Evolutionary conservation across 2,888 invertebrate genomes (phyloP).

Genomic region (Lepeophtheirus nordmannii): DNA sequence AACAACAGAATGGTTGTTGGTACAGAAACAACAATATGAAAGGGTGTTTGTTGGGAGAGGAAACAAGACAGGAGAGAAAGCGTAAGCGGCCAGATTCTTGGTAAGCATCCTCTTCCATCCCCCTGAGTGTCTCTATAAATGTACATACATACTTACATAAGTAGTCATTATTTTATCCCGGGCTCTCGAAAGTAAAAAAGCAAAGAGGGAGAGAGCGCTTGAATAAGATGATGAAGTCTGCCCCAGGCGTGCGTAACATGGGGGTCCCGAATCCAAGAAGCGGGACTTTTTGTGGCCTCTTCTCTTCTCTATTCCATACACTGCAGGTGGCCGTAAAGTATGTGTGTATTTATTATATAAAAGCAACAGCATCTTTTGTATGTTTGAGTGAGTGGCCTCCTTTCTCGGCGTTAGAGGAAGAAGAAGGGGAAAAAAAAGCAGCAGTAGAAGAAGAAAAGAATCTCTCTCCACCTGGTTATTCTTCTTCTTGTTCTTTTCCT

Average conservation of each 20-base stretch:
- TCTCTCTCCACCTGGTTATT: slow-evolving; percentile 6
- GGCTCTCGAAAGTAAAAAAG: background rate
- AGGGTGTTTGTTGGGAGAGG: background rate
- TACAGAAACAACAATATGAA: too few relatives aligned
- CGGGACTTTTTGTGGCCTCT: slow-evolving; percentile 6
- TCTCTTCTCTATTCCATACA: background rate
- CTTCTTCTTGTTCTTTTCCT: too few relatives aligned
- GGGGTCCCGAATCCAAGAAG: background rate
- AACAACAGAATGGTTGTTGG: too few relatives aligned
- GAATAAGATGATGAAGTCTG: background rate
- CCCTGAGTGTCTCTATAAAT: background rate
- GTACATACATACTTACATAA: background rate
- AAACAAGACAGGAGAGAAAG: background rate
- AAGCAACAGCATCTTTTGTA: slow-evolving; percentile 2
- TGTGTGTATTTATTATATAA: background rate
- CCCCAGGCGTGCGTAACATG: slow-evolving; percentile 5
- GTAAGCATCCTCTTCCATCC: background rate
- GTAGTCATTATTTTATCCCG: background rate
- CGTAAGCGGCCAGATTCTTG: slow-evolving; percentile 7
- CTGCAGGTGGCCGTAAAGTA: slow-evolving; percentile 10
- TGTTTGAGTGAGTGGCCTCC: background rate
- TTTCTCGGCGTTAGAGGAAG: background rate
- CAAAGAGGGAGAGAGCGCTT: slow-evolving; percentile 3
- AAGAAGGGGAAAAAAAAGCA: background rate
- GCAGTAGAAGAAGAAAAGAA: background rate